phyloP scores from a whole-genome alignment of 35 echinoderm and acorn worm genomes.

The Apostichopus californicus region DNA sequence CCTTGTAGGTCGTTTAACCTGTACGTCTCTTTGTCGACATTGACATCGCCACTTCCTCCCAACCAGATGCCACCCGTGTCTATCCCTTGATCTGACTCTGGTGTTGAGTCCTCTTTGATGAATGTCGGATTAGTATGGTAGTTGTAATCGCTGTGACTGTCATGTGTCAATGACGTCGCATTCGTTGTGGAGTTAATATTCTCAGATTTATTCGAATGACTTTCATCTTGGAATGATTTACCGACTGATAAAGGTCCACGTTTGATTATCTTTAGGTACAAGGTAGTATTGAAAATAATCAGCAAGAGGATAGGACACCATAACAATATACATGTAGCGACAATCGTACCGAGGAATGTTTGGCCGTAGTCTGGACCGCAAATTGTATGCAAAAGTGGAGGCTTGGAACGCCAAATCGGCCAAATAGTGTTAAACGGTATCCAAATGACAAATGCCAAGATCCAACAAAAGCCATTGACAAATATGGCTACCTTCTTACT shows the following conservation, averaged over 20 bases:
- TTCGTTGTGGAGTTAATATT: background rate
- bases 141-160: background rate
- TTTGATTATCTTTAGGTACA: background rate
- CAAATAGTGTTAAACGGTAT: constrained; percentile 20
- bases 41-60: background rate
- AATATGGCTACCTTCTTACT: background rate
- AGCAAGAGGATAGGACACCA: background rate
- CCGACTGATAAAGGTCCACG: background rate
- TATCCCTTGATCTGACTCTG: background rate
- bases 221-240: background rate
- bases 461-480: background rate
- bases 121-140: constrained; percentile 9
- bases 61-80: background rate
- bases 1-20: background rate
- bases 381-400: background rate
- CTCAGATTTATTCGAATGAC: background rate
- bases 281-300: background rate
- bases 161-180: background rate
- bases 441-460: constrained; percentile 3
- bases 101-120: background rate
- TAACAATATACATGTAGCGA: constrained; percentile 15
- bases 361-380: background rate
- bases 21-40: background rate
- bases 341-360: background rate
- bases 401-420: background rate